A percentile compares a stretch with the other conserved stretches of the same genome.
phyloP scores from a whole-genome alignment of 2,797 vertebrate species.

The Sitta carolinensis region DNA sequence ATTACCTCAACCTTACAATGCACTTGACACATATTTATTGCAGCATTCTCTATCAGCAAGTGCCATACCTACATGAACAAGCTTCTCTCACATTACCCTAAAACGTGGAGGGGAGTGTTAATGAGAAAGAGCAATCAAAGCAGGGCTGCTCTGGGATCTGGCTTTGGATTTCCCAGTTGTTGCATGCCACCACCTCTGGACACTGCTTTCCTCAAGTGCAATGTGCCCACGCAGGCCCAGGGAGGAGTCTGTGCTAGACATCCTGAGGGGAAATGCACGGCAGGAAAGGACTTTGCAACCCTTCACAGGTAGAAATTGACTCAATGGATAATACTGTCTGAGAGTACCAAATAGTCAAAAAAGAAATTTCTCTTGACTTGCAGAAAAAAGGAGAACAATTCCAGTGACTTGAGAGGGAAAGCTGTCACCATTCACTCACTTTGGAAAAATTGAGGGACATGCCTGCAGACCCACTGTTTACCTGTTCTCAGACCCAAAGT shows the following conservation, averaged over 20 bases:
- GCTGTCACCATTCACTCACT: background rate
- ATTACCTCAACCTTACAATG: constrained; percentile 22
- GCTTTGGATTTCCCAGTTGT: background rate
- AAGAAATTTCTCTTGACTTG: background rate
- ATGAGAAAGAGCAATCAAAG: background rate
- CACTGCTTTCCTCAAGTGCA: background rate
- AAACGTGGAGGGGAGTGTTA: background rate
- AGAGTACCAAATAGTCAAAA: background rate
- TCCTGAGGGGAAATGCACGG: background rate
- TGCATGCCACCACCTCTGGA: background rate
- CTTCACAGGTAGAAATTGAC: background rate
- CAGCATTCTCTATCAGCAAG: constrained; percentile 28
- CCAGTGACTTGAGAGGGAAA: background rate
- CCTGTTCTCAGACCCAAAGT: background rate
- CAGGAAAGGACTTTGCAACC: background rate
- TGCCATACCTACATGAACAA: background rate
- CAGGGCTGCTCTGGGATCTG: background rate
- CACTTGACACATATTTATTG: constrained; percentile 33
- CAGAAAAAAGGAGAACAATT: background rate
- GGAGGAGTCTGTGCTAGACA: background rate
- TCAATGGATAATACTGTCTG: background rate
- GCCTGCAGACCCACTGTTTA: background rate
- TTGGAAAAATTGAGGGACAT: background rate
- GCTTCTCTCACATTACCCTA: background rate
- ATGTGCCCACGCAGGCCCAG: background rate